phyloP scores from a whole-genome alignment of 2,797 vertebrate genomes.

The Oreonectes daqikongensis region DNA sequence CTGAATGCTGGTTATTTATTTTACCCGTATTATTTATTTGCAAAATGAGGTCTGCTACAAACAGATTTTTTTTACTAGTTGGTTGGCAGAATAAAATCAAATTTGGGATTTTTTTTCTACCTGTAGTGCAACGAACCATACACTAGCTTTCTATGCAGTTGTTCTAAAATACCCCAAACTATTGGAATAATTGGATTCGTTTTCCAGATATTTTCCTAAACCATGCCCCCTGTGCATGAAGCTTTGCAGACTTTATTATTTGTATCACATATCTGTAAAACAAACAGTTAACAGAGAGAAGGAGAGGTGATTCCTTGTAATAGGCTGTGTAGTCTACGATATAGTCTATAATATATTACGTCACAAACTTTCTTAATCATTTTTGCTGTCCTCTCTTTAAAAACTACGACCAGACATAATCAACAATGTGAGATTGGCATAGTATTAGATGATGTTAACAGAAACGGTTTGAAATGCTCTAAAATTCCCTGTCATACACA shows the following conservation, averaged over 20 bases:
- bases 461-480: not conserved
- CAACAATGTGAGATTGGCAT: not conserved
- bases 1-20: not conserved
- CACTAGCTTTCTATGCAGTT: not conserved
- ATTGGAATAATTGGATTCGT: not conserved
- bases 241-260: no score
- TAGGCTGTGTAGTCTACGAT: no score
- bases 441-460: not conserved
- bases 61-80: not conserved
- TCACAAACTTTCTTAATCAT: not conserved
- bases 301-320: no score
- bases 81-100: no score
- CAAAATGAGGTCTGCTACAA: not conserved
- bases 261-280: no score
- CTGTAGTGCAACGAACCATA: not conserved
- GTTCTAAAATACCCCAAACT: no score
- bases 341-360: no score
- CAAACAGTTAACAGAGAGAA: no score
- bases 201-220: not conserved
- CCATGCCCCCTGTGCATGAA: no score
- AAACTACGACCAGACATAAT: not conserved
- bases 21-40: conserved; percentile 8
- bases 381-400: not conserved
- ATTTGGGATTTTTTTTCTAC: not conserved
- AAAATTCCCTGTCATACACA: no score